phyloP scores from a whole-genome alignment of 2,113 vertebrate genomes.

The Lota lota region DNA sequence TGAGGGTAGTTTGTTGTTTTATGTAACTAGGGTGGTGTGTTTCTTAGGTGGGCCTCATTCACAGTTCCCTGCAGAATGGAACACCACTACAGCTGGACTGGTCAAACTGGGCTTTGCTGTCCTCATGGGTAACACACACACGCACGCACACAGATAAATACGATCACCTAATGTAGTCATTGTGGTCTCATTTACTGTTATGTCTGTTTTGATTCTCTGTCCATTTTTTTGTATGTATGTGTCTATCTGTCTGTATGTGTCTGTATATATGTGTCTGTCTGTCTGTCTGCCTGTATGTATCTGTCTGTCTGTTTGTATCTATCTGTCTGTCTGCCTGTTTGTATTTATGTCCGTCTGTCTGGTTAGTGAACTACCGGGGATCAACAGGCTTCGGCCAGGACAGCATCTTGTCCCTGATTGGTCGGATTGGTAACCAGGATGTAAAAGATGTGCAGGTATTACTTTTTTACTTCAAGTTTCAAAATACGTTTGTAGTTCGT shows the following conservation, averaged over 20 bases:
- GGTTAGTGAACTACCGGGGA: slow-evolving; percentile 82
- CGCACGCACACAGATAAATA: not conserved
- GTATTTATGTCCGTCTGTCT: not conserved
- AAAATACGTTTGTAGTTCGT: not conserved
- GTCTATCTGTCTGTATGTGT: not conserved
- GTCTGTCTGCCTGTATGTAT: not conserved
- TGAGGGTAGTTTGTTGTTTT: no score
- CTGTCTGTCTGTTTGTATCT: not conserved
- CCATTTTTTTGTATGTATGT: not conserved
- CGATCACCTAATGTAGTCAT: not conserved
- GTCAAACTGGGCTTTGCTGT: slow-evolving; percentile 76
- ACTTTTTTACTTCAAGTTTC: not conserved
- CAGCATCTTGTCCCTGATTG: slow-evolving; percentile 76
- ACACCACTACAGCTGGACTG: slow-evolving; percentile 66
- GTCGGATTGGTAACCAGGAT: slow-evolving; percentile 79
- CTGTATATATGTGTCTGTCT: not conserved
- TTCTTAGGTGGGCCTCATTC: slow-evolving; percentile 80
- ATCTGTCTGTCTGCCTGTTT: not conserved
- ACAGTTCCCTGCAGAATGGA: slow-evolving; percentile 79
- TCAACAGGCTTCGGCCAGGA: slow-evolving; percentile 84
- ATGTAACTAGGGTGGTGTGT: no score
- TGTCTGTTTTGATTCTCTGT: not conserved
- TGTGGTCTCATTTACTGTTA: not conserved
- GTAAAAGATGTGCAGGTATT: slow-evolving; percentile 83
- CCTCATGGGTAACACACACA: slow-evolving; percentile 74